Evolutionary conservation across 2,797 vertebrate genomes (phyloP), one percentile per base, ranked within the genome.

Genomic region (Cercopithecus petaurista): DNA sequence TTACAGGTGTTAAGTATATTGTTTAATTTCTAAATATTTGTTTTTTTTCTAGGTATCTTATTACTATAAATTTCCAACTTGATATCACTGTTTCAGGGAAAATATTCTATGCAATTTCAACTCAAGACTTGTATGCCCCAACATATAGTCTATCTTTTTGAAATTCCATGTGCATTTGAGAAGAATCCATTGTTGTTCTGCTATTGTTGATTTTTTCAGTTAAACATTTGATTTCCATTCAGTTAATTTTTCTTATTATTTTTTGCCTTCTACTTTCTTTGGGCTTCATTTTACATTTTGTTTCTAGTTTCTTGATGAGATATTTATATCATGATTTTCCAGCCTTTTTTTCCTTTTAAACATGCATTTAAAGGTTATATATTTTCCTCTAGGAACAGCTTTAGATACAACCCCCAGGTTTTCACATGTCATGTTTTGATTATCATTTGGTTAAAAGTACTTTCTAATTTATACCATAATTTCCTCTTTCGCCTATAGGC

Each of bases 11-110:
- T 92, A 88, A 90, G 28, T 79, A 30, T 85, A 48, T 57, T 55
- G 33, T 84, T 95, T 75, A 96, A 91, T 88, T 97, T 97, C 77
- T 41, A 89, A 94, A 86, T 59, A 70, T 52, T 82, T n/a, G 13
- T 9, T 41, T 87, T 83, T 92, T 92, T 96, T 84, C 21, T 43
- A 88, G 36, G n/a, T 50, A 83, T 92, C 26, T 91, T 77, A 50
- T 48, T 92, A 46, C 28, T 55, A 82, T 64, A 30, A 36, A 43
- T 72, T 93, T 84, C 28, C 87, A 93, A 87, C 26, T 96, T 92
- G 80, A 73, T 79, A 82, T 2, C 11, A 92, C 28, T 79, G 6
- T 59, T 88, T 96, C 30, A 92, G 9, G 14, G 36, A 79, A 79
- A 75, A 77, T 61, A 85, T 43, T 91, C 14, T 92, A 36, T 26